Evolutionary conservation across 2,797 vertebrate species (phyloP).

Genomic region (Arctocebus calabarensis): DNA sequence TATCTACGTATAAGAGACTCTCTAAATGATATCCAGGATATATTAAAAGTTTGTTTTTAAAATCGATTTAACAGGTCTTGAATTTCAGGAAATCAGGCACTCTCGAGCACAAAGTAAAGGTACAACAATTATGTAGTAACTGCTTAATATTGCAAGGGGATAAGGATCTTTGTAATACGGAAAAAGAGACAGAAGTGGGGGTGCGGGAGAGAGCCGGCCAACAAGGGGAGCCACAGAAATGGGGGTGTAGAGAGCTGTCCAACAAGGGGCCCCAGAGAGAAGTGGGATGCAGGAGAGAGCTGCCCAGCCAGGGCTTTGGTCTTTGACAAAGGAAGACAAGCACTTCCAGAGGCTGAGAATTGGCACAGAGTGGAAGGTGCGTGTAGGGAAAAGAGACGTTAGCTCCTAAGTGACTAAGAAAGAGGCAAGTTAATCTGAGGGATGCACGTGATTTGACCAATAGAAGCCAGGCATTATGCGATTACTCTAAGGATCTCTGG

Average conservation of each 20-base stretch:
- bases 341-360: not conserved
- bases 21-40: slow-evolving; percentile 20
- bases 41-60: slow-evolving; percentile 53
- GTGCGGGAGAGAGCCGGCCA: no score
- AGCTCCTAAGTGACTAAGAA: not conserved
- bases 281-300: fast-evolving
- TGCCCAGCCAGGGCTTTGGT: fast-evolving
- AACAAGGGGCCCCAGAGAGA: not conserved
- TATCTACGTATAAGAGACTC: slow-evolving; percentile 18
- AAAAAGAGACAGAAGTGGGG: not conserved
- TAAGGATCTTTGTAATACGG: slow-evolving; percentile 32
- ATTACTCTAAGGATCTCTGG: fast-evolving
- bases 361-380: fast-evolving
- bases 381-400: fast-evolving
- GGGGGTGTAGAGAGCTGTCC: no score
- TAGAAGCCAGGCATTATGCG: fast-evolving
- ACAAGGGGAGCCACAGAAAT: no score
- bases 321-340: not conserved
- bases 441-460: not conserved
- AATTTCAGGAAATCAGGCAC: not conserved
- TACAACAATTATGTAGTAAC: not conserved
- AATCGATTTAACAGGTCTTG: slow-evolving; percentile 26
- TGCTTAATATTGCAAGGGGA: not conserved
- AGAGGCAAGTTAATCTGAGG: not conserved
- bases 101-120: not conserved